phyloP scores from a whole-genome alignment of 2,888 invertebrate genomes.

The Tryphoninae sp. region DNA sequence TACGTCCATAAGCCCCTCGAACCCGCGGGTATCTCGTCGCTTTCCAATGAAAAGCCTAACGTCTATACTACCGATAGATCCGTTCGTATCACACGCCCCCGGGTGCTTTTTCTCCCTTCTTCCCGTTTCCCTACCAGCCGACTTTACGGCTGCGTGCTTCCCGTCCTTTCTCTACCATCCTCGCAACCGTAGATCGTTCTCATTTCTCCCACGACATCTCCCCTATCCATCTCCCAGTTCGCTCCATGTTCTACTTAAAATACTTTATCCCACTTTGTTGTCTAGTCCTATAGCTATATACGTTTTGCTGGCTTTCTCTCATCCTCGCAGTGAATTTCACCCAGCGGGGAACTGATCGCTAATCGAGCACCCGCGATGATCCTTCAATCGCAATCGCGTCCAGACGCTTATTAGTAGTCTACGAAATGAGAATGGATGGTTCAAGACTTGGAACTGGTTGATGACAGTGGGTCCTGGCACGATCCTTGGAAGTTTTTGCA shows the following conservation, averaged over 20 bases:
- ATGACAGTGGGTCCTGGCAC: too few relatives aligned
- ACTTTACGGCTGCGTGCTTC: conserved; percentile 35
- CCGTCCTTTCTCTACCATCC: neutral
- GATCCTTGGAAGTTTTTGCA: too few relatives aligned
- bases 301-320: neutral
- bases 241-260: conserved; percentile 13
- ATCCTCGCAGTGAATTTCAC: conserved; percentile 22
- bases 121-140: conserved; percentile 11
- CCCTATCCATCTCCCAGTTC: neutral
- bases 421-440: conserved; percentile 35
- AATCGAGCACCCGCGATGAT: conserved; percentile 14
- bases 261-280: conserved; percentile 1
- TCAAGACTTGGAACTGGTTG: too few relatives aligned
- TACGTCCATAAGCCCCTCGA: conserved; percentile 74
- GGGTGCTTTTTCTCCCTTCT: conserved; percentile 32
- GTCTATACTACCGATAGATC: conserved; percentile 66
- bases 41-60: conserved; percentile 78
- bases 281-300: conserved; percentile 1
- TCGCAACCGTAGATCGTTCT: conserved; percentile 4
- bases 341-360: conserved; percentile 39
- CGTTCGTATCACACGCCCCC: conserved; percentile 38
- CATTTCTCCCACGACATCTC: conserved; percentile 1
- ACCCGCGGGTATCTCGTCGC: conserved; percentile 74
- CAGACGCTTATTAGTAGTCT: conserved; percentile 45
- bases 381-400: conserved; percentile 34